These are phyloP conservation scores for Andrena marginata DNA, from an alignment of 2,888 invertebrate genomes.

Conservation along the genomic window DNA sequence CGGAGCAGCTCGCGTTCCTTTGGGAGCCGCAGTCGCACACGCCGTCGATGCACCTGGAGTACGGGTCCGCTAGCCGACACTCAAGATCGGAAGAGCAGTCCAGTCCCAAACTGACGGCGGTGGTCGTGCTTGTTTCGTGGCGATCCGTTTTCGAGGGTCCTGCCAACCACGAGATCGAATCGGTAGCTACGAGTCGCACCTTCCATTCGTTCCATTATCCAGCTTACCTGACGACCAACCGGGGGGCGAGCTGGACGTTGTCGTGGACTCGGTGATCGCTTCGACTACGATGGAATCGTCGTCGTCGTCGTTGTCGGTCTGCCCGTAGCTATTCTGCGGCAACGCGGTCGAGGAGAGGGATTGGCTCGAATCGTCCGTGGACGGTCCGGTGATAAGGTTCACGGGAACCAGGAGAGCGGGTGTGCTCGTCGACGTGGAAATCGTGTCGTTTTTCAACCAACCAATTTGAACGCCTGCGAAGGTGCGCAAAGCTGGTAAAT, in stretches of 20 bases:
- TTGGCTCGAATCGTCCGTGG: conserved; percentile 66
- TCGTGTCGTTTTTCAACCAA: conserved; percentile 82
- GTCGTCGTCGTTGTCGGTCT: conserved; percentile 75
- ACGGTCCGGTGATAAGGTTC: conserved; percentile 77
- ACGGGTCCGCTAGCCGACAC: conserved; percentile 92
- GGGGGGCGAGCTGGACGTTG: conserved; percentile 32
- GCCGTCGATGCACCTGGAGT: conserved; percentile 91
- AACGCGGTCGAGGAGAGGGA: conserved; percentile 69
- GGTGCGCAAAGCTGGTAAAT: background rate
- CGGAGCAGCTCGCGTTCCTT: conserved; percentile 89
- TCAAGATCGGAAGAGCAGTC: conserved; percentile 91
- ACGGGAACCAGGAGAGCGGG: conserved; percentile 72
- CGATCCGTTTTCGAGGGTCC: conserved; percentile 80
- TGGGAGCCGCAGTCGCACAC: conserved; percentile 91
- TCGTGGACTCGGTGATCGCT: conserved; percentile 75
- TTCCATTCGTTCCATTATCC: background rate
- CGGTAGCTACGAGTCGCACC: no score
- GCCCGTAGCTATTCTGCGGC: conserved; percentile 40
- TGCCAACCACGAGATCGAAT: background rate
- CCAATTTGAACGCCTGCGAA: conserved; percentile 79
- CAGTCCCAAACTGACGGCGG: conserved; percentile 91
- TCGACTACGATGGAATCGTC: conserved; percentile 81
- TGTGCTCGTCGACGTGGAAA: conserved; percentile 74
- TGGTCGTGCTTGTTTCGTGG: conserved; percentile 76
- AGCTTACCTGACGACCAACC: conserved; percentile 28